These are phyloP conservation scores for Protaetia brevitarsis DNA, from an alignment of 1,140 invertebrate species.

Conservation along the genomic window DNA sequence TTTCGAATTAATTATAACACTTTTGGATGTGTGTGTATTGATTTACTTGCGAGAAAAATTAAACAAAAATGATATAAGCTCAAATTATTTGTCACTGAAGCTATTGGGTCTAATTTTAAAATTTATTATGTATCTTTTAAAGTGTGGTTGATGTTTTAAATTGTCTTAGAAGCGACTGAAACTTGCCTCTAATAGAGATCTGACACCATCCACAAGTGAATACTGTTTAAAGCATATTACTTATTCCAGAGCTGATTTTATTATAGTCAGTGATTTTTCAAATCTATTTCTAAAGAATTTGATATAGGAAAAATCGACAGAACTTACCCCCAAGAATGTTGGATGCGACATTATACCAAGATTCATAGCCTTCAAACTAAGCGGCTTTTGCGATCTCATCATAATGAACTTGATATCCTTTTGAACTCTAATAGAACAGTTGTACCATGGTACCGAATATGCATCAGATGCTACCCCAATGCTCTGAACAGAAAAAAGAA, in stretches of 20 bases:
- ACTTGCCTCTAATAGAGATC: no score
- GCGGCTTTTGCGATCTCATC: slow-evolving; percentile 37
- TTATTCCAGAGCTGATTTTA: not conserved
- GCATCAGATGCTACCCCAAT: slow-evolving; percentile 32
- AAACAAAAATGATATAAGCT: no score
- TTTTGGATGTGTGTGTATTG: not conserved
- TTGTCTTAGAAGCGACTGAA: no score
- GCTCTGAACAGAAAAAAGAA: slow-evolving; percentile 29
- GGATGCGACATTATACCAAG: slow-evolving; percentile 37
- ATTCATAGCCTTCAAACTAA: slow-evolving; percentile 34
- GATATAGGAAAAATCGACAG: not conserved
- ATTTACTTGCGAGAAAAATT: no score
- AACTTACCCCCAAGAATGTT: slow-evolving; percentile 38
- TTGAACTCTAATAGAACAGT: slow-evolving; percentile 26
- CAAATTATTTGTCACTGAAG: no score
- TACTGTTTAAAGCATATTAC: no score
- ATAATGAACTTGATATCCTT: slow-evolving; percentile 35
- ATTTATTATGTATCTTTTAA: no score
- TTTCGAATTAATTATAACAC: not conserved
- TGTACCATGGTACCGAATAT: slow-evolving; percentile 35
- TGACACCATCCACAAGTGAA: no score
- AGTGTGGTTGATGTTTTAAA: no score
- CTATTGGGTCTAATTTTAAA: no score
- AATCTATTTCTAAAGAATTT: slow-evolving; percentile 4
- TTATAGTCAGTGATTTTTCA: no score